Conservation (phyloP, 92 coral and sea anemone species). For the Desmophyllum pertusum region DNA sequence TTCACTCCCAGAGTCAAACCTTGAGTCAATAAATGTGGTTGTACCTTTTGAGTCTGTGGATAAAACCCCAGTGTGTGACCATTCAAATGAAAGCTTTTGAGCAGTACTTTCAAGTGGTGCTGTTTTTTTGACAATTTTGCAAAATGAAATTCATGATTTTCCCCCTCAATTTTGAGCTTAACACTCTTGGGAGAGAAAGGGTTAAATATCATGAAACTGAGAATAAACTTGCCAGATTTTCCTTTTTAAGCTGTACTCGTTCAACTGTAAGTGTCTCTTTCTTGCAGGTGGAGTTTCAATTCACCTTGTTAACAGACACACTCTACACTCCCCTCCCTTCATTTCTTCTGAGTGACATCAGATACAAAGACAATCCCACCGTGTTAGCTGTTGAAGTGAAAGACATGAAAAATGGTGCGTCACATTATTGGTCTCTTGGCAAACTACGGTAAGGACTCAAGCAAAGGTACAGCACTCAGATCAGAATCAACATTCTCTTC, state of each 20-base stretch:
- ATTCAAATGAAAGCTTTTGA: not conserved
- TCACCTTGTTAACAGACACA: slow-evolving; percentile 77
- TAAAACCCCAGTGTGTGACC: not conserved
- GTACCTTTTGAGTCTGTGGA: no score
- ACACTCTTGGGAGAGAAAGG: no score
- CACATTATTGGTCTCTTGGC: slow-evolving; percentile 88
- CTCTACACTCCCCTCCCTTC: slow-evolving; percentile 86
- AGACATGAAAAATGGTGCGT: slow-evolving; percentile 90
- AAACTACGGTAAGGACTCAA: slow-evolving; percentile 74
- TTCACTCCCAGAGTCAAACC: no score
- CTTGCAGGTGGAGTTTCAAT: slow-evolving; percentile 92
- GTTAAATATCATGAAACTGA: not conserved
- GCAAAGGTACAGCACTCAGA: not conserved
- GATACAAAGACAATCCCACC: slow-evolving; percentile 54
- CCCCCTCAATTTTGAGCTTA: no score
- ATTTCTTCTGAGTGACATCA: slow-evolving; percentile 53
- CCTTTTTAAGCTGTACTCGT: not conserved
- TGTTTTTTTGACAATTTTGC: no score
- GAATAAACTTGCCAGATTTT: not conserved
- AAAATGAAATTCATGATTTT: no score
- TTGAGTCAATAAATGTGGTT: no score
- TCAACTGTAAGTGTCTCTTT: not conserved
- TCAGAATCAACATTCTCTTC: not conserved
- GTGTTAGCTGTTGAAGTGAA: slow-evolving; percentile 92
- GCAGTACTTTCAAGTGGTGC: not conserved